These are phyloP conservation scores for Paguma larvata DNA, from an alignment of 2,797 vertebrate species.

Conservation along the genomic window DNA sequence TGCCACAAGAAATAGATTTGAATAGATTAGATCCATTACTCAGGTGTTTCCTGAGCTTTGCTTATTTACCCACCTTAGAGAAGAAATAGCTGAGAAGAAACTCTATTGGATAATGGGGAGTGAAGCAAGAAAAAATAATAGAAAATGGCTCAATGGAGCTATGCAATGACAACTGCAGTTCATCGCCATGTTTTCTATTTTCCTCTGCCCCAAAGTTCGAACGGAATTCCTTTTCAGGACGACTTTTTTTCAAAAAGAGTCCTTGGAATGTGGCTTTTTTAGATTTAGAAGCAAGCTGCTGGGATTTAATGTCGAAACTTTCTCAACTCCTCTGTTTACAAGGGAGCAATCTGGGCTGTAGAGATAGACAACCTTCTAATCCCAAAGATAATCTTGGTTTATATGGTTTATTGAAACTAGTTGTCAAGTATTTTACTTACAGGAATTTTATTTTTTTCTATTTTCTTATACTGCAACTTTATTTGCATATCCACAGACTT, in stretches of 20 bases:
- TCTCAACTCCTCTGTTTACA: neutral
- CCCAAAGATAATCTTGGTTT: neutral
- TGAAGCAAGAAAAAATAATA: neutral
- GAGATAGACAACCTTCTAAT: neutral
- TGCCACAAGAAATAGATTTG: neutral
- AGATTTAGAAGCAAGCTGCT: neutral
- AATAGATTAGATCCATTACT: neutral
- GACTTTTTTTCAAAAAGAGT: neutral
- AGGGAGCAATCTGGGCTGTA: neutral
- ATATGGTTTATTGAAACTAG: neutral
- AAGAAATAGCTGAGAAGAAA: neutral
- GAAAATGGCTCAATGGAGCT: neutral
- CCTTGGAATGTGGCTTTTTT: neutral
- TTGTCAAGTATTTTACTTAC: neutral
- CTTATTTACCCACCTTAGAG: neutral
- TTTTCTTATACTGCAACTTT: neutral
- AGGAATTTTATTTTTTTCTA: slow-evolving; percentile 7
- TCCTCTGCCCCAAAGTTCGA: neutral
- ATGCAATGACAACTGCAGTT: neutral
- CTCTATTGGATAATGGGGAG: neutral
- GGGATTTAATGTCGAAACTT: neutral
- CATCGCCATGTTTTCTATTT: neutral
- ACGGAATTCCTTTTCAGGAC: neutral
- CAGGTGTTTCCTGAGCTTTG: neutral
- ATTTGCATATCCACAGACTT: neutral